A percentile compares a stretch with the other conserved stretches of the same genome.
phyloP scores from a whole-genome alignment of 1,140 invertebrate genomes.

The Zaprionus davidi region DNA sequence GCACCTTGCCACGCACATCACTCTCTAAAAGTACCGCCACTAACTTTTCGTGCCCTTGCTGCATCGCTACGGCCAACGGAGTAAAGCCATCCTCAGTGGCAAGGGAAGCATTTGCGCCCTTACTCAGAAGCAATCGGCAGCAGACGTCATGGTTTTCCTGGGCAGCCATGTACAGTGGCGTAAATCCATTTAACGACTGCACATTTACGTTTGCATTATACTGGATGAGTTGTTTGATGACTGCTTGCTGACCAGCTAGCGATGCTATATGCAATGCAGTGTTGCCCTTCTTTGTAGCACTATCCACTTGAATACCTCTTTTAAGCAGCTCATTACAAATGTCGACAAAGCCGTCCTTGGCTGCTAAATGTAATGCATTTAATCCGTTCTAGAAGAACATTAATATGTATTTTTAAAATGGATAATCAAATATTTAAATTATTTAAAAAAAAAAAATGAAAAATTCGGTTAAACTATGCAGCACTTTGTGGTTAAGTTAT shows the following conservation, averaged over 20 bases:
- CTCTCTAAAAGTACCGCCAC: slow-evolving; percentile 98
- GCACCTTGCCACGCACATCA: slow-evolving; percentile 96
- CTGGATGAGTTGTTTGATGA: slow-evolving; percentile 95
- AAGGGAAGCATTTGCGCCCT: slow-evolving; percentile 97
- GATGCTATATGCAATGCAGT: slow-evolving; percentile 99
- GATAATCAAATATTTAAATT: too few relatives aligned
- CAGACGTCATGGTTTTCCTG: slow-evolving; percentile 99
- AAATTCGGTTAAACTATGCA: too few relatives aligned
- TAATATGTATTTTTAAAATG: too few relatives aligned
- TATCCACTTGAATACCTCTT: slow-evolving; percentile 96
- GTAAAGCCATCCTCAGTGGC: slow-evolving; percentile 99
- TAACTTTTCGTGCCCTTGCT: slow-evolving; percentile 99
- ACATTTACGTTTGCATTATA: slow-evolving; percentile 97
- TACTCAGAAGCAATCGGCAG: slow-evolving; percentile 95
- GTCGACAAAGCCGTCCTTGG: slow-evolving; percentile 98
- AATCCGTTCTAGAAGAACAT: slow-evolving; percentile 93
- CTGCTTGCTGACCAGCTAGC: slow-evolving; percentile 97
- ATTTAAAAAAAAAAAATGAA: too few relatives aligned
- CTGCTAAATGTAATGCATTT: slow-evolving; percentile 98
- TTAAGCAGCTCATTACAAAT: slow-evolving; percentile 96
- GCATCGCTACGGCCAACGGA: slow-evolving; percentile 98
- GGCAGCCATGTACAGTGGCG: slow-evolving; percentile 99
- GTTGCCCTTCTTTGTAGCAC: slow-evolving; percentile 99
- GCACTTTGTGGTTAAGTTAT: neutral
- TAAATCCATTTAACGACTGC: slow-evolving; percentile 98